phyloP scores from a whole-genome alignment of 2,888 invertebrate species.

The Luperina testacea region DNA sequence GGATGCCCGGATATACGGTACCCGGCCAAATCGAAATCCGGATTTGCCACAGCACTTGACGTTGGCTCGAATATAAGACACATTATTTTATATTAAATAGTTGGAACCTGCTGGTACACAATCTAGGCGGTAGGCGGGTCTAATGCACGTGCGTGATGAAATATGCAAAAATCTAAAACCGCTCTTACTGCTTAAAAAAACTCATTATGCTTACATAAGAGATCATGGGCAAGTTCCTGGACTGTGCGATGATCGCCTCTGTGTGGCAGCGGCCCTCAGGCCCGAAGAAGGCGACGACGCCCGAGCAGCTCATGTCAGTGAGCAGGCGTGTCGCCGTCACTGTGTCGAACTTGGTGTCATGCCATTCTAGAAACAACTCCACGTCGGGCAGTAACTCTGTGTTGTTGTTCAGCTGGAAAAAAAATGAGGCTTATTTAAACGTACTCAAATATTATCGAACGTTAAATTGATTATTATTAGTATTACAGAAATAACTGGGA shows the following conservation, averaged over 20 bases:
- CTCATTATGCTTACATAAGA: slow-evolving; percentile 95
- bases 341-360: slow-evolving; percentile 96
- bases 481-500: not conserved
- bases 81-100: not conserved
- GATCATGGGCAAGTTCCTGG: slow-evolving; percentile 98
- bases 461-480: not conserved
- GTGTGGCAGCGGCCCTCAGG: slow-evolving; percentile 98
- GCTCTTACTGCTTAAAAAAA: not conserved
- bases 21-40: not conserved
- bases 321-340: slow-evolving; percentile 95
- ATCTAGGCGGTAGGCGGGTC: not conserved
- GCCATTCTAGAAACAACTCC: slow-evolving; percentile 93
- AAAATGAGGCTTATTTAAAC: not conserved
- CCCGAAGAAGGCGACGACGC: slow-evolving; percentile 97
- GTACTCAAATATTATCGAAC: not conserved
- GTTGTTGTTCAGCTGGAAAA: slow-evolving; percentile 92
- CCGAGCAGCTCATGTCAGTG: slow-evolving; percentile 97
- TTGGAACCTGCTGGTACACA: too few relatives aligned
- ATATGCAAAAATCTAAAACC: not conserved
- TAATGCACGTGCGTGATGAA: not conserved
- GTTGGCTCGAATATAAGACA: not conserved
- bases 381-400: slow-evolving; percentile 93
- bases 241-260: slow-evolving; percentile 98
- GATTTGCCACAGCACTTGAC: not conserved
- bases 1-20: not conserved